Base-by-base conservation (phyloP, 2,888 invertebrate species). In the Drosophila rubida region DNA sequence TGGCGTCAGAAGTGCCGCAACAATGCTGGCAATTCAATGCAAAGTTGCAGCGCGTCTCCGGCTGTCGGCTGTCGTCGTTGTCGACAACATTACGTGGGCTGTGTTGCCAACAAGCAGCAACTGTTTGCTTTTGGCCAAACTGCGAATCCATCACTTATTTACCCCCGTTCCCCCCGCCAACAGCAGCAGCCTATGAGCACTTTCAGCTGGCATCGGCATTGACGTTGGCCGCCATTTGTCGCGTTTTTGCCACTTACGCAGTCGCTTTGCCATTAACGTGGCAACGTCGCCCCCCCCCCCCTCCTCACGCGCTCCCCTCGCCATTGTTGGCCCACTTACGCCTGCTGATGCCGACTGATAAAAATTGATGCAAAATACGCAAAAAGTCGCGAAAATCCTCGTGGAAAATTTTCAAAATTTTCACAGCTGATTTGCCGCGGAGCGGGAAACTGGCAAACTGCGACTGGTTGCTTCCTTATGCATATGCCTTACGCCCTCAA, bases 351-450 rank as follows among this genome's bases (percentile, higher is more conserved):
- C 74, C 77, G 73, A 88, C 86, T 86, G 88, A 88, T 87, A 88
- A 86, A 88, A 86, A 86, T 86, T 86, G 89, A 87, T 89, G 89
- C 86, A 86, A 89, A 85, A 86, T 88, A 89, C 87, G 87, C 89
- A 87, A 87, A 91, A 90, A 90, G 87, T 87, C 86, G 82, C 83
- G 89, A 89, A 92, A 92, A 92, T 92, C 92, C 91, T 91, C 92
- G 92, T 92, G 92, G 92, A 92, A 92, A 92, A 89, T 88, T 92
- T 91, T 91, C 82, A 89, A 90, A 91, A 91, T 91, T 90, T 91
- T 91, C 89, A 91, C 92, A 92, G 92, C 92, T 92, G 92, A 92
- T 92, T 92, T 90, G n/a, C n/a, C 88, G 88, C 87, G 87, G n/a
- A n/a, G n/a, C n/a, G n/a, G n/a, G n/a, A n/a, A n/a, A 71, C 69